A percentile compares a stretch with the other conserved stretches of the same genome.
Conservation (phyloP, 1,140 invertebrate genomes). For the Lerema accius region DNA sequence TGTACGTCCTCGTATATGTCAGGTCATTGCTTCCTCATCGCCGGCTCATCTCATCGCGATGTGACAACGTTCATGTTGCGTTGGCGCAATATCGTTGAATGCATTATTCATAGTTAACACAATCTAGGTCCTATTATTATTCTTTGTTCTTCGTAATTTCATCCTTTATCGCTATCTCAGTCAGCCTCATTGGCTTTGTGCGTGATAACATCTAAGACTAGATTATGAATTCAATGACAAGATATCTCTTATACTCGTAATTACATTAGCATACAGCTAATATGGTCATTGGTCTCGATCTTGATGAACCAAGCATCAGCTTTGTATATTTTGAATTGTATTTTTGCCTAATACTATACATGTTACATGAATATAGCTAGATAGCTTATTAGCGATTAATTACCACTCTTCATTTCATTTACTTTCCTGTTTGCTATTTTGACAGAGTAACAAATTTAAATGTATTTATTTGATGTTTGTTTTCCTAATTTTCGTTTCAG, state of each 20-base stretch:
- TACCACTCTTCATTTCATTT: too few species aligned
- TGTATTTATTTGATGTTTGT: not conserved
- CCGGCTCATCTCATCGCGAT: slow-evolving; percentile 45
- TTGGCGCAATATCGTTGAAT: slow-evolving; percentile 49
- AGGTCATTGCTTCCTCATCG: slow-evolving; percentile 68
- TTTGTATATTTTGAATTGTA: too few species aligned
- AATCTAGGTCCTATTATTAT: slow-evolving; percentile 45
- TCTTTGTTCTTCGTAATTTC: slow-evolving; percentile 55
- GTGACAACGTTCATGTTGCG: slow-evolving; percentile 36
- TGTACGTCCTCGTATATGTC: slow-evolving; percentile 20
- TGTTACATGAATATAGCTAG: too few species aligned
- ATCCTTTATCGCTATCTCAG: slow-evolving; percentile 44
- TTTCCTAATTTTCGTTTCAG: not conserved
- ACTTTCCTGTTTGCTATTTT: not conserved
- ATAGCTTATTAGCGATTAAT: too few species aligned
- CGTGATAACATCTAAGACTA: slow-evolving; percentile 8
- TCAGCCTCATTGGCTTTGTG: slow-evolving; percentile 31
- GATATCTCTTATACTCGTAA: not conserved
- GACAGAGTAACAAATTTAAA: not conserved
- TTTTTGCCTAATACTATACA: too few species aligned
- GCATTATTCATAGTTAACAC: slow-evolving; percentile 60
- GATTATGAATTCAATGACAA: not conserved
- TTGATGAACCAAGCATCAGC: not conserved
- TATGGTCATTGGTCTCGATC: not conserved
- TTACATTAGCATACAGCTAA: not conserved